Conservation (phyloP, 1,140 invertebrate species). For the Ruditapes philippinarum region DNA sequence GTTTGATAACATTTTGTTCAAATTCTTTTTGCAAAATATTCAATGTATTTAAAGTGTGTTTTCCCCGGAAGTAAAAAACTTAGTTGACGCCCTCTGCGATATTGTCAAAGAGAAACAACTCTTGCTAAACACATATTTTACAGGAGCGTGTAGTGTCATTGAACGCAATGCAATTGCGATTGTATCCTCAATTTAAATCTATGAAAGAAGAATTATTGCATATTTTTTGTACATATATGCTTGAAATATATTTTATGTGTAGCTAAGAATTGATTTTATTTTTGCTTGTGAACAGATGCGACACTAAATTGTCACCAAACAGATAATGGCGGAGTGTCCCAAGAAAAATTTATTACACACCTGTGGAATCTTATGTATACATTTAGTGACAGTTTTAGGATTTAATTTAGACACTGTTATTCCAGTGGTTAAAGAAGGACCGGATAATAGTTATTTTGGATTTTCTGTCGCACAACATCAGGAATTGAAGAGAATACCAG, state of each 20-base stretch:
- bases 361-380: conserved; percentile 27
- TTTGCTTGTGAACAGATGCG: conserved; percentile 71
- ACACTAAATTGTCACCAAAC: conserved; percentile 64
- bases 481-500: not conserved
- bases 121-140: not conserved
- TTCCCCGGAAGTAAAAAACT: conserved; percentile 18
- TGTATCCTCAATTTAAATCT: not conserved
- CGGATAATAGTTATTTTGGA: conserved; percentile 93
- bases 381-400: conserved; percentile 60
- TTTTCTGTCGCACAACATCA: conserved; percentile 95
- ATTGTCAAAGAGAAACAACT: not conserved
- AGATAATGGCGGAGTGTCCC: conserved; percentile 68
- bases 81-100: conserved; percentile 29
- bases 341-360: conserved; percentile 40
- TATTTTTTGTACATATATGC: not conserved
- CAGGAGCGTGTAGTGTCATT: conserved; percentile 9
- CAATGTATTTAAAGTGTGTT: no score
- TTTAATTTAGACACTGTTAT: conserved; percentile 95
- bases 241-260: not conserved
- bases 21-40: no score
- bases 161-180: not conserved
- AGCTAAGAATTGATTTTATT: not conserved
- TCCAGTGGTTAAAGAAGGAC: conserved; percentile 93
- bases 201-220: no score
- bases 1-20: conserved; percentile 93